These are phyloP conservation scores for Acanthosoma haemorrhoidale DNA, from an alignment of 2,888 invertebrate genomes.

Conservation along the genomic window DNA sequence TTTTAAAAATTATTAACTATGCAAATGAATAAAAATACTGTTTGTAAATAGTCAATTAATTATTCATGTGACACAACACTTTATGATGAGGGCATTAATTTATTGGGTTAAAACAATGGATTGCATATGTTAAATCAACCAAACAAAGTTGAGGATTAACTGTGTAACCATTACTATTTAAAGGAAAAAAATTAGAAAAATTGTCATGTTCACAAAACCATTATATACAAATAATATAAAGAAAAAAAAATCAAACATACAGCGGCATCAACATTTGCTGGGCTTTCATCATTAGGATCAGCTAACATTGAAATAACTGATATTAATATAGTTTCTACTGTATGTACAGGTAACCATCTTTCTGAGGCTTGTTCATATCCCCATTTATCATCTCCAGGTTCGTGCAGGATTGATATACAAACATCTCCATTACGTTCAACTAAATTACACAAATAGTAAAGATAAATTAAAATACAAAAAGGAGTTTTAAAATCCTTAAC, in stretches of 20 bases:
- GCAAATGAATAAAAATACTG: too few relatives aligned
- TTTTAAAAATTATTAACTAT: too few relatives aligned
- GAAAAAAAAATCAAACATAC: conserved; percentile 52
- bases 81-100: too few relatives aligned
- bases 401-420: conserved; percentile 98
- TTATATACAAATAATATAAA: too few relatives aligned
- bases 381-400: conserved; percentile 98
- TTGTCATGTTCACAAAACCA: too few relatives aligned
- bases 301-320: conserved; percentile 99
- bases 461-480: neutral
- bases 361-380: conserved; percentile 97
- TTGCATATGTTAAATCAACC: too few relatives aligned
- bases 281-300: conserved; percentile 98
- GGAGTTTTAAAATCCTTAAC: neutral
- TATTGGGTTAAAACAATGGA: too few relatives aligned
- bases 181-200: too few relatives aligned
- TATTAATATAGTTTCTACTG: conserved; percentile 97
- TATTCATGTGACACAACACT: too few relatives aligned
- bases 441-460: conserved; percentile 48
- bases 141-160: too few relatives aligned
- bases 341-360: conserved; percentile 97
- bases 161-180: too few relatives aligned
- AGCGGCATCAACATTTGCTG: conserved; percentile 98
- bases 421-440: conserved; percentile 95
- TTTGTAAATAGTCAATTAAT: too few relatives aligned